Conservation (phyloP, 2,113 vertebrate genomes). For the Myrmecophaga tridactyla region DNA sequence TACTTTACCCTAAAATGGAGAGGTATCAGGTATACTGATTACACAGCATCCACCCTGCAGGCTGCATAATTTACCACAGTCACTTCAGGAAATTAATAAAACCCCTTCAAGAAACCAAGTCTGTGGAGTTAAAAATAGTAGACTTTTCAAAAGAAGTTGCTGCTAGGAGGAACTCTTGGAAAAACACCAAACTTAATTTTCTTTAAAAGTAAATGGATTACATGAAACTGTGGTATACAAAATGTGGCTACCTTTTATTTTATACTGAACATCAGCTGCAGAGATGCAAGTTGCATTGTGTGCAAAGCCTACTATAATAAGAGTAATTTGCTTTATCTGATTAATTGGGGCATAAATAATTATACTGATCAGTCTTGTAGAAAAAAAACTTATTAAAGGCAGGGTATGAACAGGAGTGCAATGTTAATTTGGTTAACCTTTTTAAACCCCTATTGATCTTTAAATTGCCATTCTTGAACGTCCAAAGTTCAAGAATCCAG, state of each 20-base stretch:
- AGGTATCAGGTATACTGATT: too few species aligned
- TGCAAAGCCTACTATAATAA: conserved; percentile 31
- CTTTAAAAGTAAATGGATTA: neutral
- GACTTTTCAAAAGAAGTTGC: neutral
- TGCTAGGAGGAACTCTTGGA: neutral
- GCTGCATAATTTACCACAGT: neutral
- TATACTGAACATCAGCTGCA: neutral
- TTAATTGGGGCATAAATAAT: conserved; percentile 75
- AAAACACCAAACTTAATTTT: neutral
- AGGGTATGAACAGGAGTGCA: conserved; percentile 53
- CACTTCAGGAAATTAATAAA: neutral
- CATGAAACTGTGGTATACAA: neutral
- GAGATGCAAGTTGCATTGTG: conserved; percentile 27
- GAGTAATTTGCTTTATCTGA: conserved; percentile 68
- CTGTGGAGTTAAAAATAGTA: neutral
- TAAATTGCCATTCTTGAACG: conserved; percentile 62
- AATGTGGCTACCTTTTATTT: neutral
- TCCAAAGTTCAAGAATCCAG: conserved; percentile 13
- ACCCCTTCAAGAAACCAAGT: neutral
- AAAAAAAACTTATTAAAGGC: conserved; percentile 68
- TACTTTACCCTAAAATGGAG: neutral
- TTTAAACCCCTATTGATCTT: conserved; percentile 70
- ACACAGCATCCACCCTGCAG: neutral
- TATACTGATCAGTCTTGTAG: conserved; percentile 72
- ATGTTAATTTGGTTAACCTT: conserved; percentile 69